A percentile compares a stretch with the other conserved stretches of the same genome.
phyloP scores from a whole-genome alignment of 2,888 invertebrate species.

The Neocrepidodera transversa region DNA sequence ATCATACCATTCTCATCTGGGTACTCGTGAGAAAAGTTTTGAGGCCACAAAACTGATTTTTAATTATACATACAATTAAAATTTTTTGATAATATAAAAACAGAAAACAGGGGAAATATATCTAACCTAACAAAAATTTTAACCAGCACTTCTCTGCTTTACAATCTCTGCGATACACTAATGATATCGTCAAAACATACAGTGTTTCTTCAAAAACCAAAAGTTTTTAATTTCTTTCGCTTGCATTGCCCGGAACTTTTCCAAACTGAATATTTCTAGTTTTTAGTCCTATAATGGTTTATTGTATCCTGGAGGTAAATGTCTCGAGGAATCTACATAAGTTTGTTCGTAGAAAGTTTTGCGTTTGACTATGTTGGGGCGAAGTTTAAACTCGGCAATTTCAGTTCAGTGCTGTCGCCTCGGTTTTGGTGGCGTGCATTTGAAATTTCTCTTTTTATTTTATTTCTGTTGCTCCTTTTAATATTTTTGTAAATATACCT shows the following conservation, averaged over 20 bases:
- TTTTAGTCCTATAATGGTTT: conserved; percentile 26
- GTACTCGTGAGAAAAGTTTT: no score
- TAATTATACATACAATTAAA: not conserved
- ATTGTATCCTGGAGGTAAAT: conserved; percentile 28
- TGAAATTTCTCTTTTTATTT: no score
- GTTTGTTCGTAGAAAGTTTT: conserved; percentile 24
- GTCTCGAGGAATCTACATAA: conserved; percentile 25
- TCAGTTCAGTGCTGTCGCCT: not conserved
- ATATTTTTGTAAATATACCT: no score
- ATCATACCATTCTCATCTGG: no score
- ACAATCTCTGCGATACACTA: not conserved
- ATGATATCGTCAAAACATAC: conserved; percentile 7
- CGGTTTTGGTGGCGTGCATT: no score
- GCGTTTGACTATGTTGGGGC: conserved; percentile 20
- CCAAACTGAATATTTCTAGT: conserved; percentile 24
- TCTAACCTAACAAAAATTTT: not conserved
- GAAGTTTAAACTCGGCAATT: conserved; percentile 26
- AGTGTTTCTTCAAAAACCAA: conserved; percentile 13
- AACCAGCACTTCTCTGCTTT: not conserved
- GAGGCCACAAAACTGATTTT: not conserved
- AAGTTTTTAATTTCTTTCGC: conserved; percentile 24
- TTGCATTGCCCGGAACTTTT: conserved; percentile 19
- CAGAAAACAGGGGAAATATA: no score
- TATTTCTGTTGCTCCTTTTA: no score
- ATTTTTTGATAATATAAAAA: no score